A percentile compares a stretch with the other conserved stretches of the same genome.
Evolutionary conservation across 2,113 vertebrate genomes (phyloP).

Genomic region (Scytalopus superciliaris): DNA sequence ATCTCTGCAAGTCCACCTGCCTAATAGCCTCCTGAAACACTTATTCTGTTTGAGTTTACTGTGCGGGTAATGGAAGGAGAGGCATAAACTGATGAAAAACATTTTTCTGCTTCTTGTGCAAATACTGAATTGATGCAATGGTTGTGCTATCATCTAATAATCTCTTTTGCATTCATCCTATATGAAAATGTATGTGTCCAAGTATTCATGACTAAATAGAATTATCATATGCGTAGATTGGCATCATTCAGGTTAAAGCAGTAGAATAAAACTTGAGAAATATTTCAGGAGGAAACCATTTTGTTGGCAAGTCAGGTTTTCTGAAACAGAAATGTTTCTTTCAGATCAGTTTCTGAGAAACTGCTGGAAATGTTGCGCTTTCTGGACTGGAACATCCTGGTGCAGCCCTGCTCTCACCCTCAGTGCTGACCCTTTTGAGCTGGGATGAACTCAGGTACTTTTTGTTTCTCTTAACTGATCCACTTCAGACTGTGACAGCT

Average conservation of each 20-base stretch:
- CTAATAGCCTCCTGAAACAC: not conserved
- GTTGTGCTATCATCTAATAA: not conserved
- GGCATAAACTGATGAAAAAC: not conserved
- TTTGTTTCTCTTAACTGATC: not conserved
- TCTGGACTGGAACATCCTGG: not conserved
- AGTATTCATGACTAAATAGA: not conserved
- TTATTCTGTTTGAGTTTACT: not conserved
- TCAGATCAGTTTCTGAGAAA: not conserved
- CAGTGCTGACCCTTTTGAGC: not conserved
- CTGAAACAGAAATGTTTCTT: not conserved
- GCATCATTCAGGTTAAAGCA: not conserved
- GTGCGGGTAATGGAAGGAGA: not conserved
- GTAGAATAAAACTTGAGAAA: not conserved
- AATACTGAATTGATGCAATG: not conserved
- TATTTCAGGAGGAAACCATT: not conserved
- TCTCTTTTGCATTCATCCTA: not conserved
- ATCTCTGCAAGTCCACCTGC: not conserved
- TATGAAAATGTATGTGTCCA: not conserved
- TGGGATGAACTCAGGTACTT: not conserved
- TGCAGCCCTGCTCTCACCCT: not conserved
- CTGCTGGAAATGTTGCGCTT: not conserved
- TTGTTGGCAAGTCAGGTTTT: not conserved
- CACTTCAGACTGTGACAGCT: fast-evolving
- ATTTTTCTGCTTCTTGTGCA: not conserved
- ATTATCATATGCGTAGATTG: not conserved